A percentile compares a stretch with the other conserved stretches of the same genome.
Evolutionary conservation across 2,888 invertebrate species (phyloP).

Genomic region (Tachina grossa): DNA sequence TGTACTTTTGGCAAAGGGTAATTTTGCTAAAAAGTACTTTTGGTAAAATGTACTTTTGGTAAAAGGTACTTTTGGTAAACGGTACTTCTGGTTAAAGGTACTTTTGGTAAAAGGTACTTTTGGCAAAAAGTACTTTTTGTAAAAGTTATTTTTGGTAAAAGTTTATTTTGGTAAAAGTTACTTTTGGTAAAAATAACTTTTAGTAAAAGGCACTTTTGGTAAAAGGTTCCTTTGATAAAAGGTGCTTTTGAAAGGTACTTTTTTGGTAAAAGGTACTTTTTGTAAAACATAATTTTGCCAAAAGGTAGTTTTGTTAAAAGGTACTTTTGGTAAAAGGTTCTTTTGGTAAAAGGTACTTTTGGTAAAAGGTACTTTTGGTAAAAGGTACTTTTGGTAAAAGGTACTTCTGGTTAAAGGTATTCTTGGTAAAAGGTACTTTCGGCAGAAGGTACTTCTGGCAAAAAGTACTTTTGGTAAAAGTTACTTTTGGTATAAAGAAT

Average conservation of each 20-base stretch:
- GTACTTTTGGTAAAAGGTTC: not conserved
- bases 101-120: not conserved
- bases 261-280: not conserved
- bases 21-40: not conserved
- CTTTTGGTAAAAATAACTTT: not conserved
- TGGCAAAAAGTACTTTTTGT: not conserved
- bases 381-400: not conserved
- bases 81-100: not conserved
- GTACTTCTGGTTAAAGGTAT: too few species aligned
- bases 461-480: too few species aligned
- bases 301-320: too few species aligned
- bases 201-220: not conserved
- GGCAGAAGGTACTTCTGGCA: too few species aligned
- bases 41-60: not conserved
- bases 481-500: too few species aligned
- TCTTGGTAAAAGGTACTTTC: too few species aligned
- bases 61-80: not conserved
- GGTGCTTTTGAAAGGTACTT: not conserved
- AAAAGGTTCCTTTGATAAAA: not conserved
- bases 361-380: not conserved
- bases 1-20: not conserved
- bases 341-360: not conserved
- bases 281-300: not conserved
- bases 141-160: not conserved
- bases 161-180: not conserved